Base-by-base conservation (phyloP, 2,888 invertebrate species). In the Rutpela maculata region DNA sequence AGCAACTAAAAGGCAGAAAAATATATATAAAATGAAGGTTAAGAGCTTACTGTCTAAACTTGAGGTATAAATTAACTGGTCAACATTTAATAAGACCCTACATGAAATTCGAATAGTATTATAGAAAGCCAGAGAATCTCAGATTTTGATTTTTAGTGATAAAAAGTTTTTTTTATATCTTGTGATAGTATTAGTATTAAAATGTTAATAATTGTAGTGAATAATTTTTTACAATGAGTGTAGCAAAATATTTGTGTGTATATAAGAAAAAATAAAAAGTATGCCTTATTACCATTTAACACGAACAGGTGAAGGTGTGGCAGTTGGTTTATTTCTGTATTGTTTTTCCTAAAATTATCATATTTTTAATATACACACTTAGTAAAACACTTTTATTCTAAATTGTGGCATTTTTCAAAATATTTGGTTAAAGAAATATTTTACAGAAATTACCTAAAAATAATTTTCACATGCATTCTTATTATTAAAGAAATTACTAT, bases 251-350 rank as follows among this genome's bases (percentile, higher is more conserved):
- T n/a, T n/a, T 50, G 50, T 50, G 50, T 50, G 50, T 50, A 50
- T 50, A n/a, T 50, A 50, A n/a, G 50, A n/a, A 50, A 50, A 50
- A 50, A 50, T 15, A 50, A 50, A n/a, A 50, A 50, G 6, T n/a
- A n/a, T 50, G 50, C 50, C 50, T 50, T 50, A 50, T 50, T 50
- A 50, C 50, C n/a, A 50, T 50, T 50, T 50, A 50, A 50, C 5
- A 50, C n/a, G 15, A 43, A 35, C 1, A 43, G 43, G 50, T n/a
- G 50, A 6, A 50, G 50, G 50, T n/a, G 50, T n/a, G n/a, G 6
- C n/a, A 50, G 5, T 50, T 35, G 7, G 7, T 35, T 50, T 50
- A 17, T n/a, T 50, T 50, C 12, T 15, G 2, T n/a, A 50, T 50
- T 15, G 22, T 50, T 50, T 4, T 50, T n/a, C 50, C 15, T 15